A percentile compares a stretch with the other conserved stretches of the same genome.
phyloP scores from a whole-genome alignment of 2,888 invertebrate genomes.

The Cylindroiulus punctatus region DNA sequence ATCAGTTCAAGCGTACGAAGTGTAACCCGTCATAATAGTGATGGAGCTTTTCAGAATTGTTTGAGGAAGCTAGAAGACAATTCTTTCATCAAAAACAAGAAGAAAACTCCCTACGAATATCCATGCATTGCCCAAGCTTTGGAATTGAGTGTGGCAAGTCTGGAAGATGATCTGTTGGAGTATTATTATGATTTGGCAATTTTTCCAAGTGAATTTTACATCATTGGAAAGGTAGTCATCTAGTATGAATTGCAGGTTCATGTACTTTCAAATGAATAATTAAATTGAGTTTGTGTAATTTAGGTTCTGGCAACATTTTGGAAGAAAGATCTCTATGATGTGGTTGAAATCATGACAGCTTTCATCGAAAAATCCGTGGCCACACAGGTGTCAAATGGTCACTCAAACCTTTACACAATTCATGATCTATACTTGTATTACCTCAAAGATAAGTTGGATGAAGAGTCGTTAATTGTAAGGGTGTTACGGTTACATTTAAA shows the following conservation, averaged over 20 bases:
- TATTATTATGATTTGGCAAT: slow-evolving; percentile 73
- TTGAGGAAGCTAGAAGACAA: slow-evolving; percentile 68
- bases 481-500: not conserved
- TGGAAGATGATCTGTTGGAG: slow-evolving; percentile 66
- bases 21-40: slow-evolving; percentile 65
- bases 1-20: slow-evolving; percentile 75
- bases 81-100: slow-evolving; percentile 60
- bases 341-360: slow-evolving; percentile 73
- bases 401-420: slow-evolving; percentile 75
- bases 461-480: not conserved
- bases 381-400: slow-evolving; percentile 73
- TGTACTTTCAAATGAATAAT: not conserved
- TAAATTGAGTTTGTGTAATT: slow-evolving; percentile 49
- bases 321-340: slow-evolving; percentile 68
- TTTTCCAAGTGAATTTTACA: slow-evolving; percentile 76
- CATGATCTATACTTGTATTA: slow-evolving; percentile 76
- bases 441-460: slow-evolving; percentile 67
- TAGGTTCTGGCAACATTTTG: slow-evolving; percentile 70
- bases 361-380: slow-evolving; percentile 76
- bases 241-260: no score
- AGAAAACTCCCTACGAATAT: slow-evolving; percentile 61
- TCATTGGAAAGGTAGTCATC: slow-evolving; percentile 72
- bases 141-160: slow-evolving; percentile 73
- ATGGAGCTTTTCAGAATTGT: slow-evolving; percentile 70
- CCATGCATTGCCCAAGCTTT: slow-evolving; percentile 69